Evolutionary conservation across 1,140 invertebrate genomes (phyloP), one percentile per base, ranked within the genome.

Genomic region (Reticulitermes speratus): DNA sequence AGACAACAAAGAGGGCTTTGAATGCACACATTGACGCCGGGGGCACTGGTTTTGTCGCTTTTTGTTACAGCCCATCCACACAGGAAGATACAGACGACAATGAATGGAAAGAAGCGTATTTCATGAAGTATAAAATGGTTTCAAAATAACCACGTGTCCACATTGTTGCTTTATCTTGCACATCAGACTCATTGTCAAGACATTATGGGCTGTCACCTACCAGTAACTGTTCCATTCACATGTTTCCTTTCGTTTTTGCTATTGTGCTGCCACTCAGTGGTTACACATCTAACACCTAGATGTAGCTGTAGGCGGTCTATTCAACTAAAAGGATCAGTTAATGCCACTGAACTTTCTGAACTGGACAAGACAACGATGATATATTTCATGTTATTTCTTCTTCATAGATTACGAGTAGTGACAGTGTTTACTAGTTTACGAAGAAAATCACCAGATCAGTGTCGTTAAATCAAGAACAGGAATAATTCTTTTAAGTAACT

Each of bases 91-190:
- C 25, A 30, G n/a, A 30, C 65, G n/a, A 75, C 65, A 75, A 75
- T 75, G n/a, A 30, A 75, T 2, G 65, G 52, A 55, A 9, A 75
- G 65, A 75, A 25, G 3, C n/a, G 65, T 75, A 75, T 30, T 75
- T 75, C n/a, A 75, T 75, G 65, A 75, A 30, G n/a, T 30, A 30
- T 75, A 75, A 75, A 75, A 75, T 30, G 65, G 52, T 30, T 75
- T 75, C 65, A 75, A 75, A 75, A 75, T 75, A 75, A 75, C 65
- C 65, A 75, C 65, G 65, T 75, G 65, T 75, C 65, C 14, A 75
- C n/a, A n/a, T 14, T 75, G n/a, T 25, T n/a, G 65, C 65, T 75
- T 75, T 75, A 75, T 75, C 65, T 75, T 75, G 65, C 30, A 75
- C 65, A 75, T 75, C 65, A 30, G 6, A 7, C 25, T 25, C 65